Evolutionary conservation across 1,140 invertebrate species (phyloP), one percentile per base, ranked within the genome.

Genomic region (Bactericera cockerelli): DNA sequence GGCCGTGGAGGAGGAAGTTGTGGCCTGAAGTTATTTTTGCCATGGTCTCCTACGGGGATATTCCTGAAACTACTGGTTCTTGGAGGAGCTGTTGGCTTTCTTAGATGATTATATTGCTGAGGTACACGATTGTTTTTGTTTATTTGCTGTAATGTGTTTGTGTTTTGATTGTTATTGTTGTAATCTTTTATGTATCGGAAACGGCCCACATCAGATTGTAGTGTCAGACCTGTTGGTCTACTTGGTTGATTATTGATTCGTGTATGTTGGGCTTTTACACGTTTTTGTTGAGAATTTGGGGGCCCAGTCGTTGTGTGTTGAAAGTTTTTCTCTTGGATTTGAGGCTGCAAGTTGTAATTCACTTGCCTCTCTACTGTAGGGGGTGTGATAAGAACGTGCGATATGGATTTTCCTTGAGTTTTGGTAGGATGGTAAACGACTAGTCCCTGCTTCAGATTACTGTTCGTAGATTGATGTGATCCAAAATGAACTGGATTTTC

Each of bases 241-340:
- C 42, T 49, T 6, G 22, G 6, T 49, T 49, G 42, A 4, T 4
- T 6, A 49, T 10, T 16, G 4, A 22, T 6, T 6, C n/a, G 42
- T 16, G 42, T 6, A 19, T 10, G 6, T 49, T 49, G 4, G 8
- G 19, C 13, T 31, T 31, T 49, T 4, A 49, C n/a, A 49, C 8
- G 42, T 22, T 49, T 49, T n/a, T 49, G n/a, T 49, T 6, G n/a
- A 19, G 4, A 3, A 22, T 49, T 49, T 4, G 33, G 33, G n/a
- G n/a, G n/a, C 10, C n/a, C 22, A 16, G 42, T 22, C 4, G 42
- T 49, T 49, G 42, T 49, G 19, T 49, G 19, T n/a, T 49, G 42
- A n/a, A 49, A 49, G 19, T 49, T 49, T 49, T 49, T 49, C 42
- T 49, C 42, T 49, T 49, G n/a, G 19, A 49, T 49, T 49, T 22